Conservation (phyloP, 1,140 invertebrate species). For the Cotesia chilonis region DNA sequence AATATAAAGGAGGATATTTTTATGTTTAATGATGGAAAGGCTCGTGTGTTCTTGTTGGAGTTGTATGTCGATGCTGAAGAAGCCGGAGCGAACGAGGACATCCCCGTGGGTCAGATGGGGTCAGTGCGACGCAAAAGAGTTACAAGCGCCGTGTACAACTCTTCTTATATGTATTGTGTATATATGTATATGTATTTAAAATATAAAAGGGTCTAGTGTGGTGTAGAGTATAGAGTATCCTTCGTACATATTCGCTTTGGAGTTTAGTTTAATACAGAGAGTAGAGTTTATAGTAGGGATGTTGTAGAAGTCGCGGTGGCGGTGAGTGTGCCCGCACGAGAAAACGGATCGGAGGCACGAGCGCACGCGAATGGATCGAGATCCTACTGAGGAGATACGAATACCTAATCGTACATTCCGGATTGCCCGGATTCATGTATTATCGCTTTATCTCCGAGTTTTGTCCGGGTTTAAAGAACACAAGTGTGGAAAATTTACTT, state of each 20-base stretch:
- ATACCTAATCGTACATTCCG: slow-evolving; percentile 51
- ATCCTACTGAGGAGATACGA: slow-evolving; percentile 32
- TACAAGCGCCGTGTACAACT: slow-evolving; percentile 38
- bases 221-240: neutral
- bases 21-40: slow-evolving; percentile 7
- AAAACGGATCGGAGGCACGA: slow-evolving; percentile 41
- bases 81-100: slow-evolving; percentile 37
- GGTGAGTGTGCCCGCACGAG: slow-evolving; percentile 34
- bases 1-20: no score
- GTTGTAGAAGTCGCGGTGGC: slow-evolving; percentile 5
- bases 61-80: slow-evolving; percentile 32
- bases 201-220: slow-evolving; percentile 1
- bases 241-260: neutral
- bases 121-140: slow-evolving; percentile 42
- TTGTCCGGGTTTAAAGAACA: slow-evolving; percentile 2
- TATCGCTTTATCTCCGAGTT: slow-evolving; percentile 31
- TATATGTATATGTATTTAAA: neutral
- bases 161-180: no score
- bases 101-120: slow-evolving; percentile 45
- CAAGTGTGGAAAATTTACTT: slow-evolving; percentile 18
- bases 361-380: slow-evolving; percentile 39
- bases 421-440: slow-evolving; percentile 50
- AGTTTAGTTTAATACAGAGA: neutral
- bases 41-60: neutral
- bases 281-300: neutral